Base-by-base conservation (phyloP, 92 coral and sea anemone species). In the Porites rus region DNA sequence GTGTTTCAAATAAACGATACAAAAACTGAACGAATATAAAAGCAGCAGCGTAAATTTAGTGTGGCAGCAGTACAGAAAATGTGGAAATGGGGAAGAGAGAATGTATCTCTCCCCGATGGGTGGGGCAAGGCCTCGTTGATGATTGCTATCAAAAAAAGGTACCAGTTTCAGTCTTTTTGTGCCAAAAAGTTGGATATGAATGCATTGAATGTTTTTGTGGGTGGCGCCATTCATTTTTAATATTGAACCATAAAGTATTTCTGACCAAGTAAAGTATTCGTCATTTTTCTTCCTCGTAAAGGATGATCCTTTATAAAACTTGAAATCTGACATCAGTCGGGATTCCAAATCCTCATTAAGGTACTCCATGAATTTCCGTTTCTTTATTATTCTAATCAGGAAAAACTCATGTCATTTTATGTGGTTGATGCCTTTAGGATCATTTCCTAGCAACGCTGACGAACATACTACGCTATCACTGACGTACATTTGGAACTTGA, bases 291-390 rank as follows among this genome's bases (percentile, higher is more conserved):
- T 43, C 20, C 10, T 74, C 21, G 64, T 8, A 19, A 3, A 51
- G 64, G 78, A 74, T 74, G 13, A 74, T 74, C 78, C 43, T 56
- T 52, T 74, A 38, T 38, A 74, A 74, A 74, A 53, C 78, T 53
- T 9, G 24, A 74, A 74, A 52, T 74, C 46, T 54, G 46, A 64
- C 20, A 74, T 74, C 64, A 74, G 65, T 74, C 38, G 78, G 78
- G 54, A 54, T 19, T 9, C 5, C 22, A 72, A 72, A 51, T 72
- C 77, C 77, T 72, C 2, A 58, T 72, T 72, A 50, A 72, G 21
- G 58, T 72, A n/a, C 77, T 51, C 77, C 3, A 7, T 50, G 28
- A 72, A 72, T 14, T 74, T 52, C 78, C 78, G 8, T 52, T 38
- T 51, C n/a, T 51, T 51, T 51, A 56, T 56, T 14, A 56, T 65